These are phyloP conservation scores for Homarus gammarus DNA, from an alignment of 2,888 invertebrate genomes.

Conservation along the genomic window DNA sequence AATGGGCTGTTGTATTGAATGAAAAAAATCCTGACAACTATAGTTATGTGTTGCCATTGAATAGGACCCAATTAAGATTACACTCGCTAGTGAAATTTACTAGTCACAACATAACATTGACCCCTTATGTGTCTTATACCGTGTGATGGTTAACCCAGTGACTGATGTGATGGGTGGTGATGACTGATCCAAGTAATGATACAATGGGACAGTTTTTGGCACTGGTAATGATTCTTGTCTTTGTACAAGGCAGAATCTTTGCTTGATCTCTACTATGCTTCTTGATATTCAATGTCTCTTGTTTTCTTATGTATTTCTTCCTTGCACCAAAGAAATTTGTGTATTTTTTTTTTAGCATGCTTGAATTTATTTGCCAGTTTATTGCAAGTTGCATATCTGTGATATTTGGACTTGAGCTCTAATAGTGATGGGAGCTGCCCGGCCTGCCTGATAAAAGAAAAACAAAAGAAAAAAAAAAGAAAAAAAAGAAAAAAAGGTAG, in stretches of 20 bases:
- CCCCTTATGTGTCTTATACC: too few species aligned
- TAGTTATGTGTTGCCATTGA: too few species aligned
- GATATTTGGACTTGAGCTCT: slow-evolving; percentile 71
- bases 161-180: neutral
- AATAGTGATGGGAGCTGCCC: slow-evolving; percentile 73
- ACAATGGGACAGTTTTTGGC: neutral
- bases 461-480: slow-evolving; percentile 35
- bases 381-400: slow-evolving; percentile 66
- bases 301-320: slow-evolving; percentile 3
- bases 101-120: too few species aligned
- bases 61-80: too few species aligned
- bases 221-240: neutral
- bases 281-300: neutral
- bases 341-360: slow-evolving; percentile 23
- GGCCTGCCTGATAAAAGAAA: slow-evolving; percentile 64
- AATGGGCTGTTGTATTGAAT: too few species aligned
- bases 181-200: neutral
- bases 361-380: slow-evolving; percentile 30
- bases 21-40: too few species aligned
- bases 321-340: slow-evolving; percentile 28
- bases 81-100: too few species aligned
- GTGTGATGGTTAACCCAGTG: neutral
- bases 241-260: neutral
- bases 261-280: neutral
- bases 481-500: slow-evolving; percentile 17